Evolutionary conservation across 2,888 invertebrate species (phyloP).

Genomic region (Diarsia rubi): DNA sequence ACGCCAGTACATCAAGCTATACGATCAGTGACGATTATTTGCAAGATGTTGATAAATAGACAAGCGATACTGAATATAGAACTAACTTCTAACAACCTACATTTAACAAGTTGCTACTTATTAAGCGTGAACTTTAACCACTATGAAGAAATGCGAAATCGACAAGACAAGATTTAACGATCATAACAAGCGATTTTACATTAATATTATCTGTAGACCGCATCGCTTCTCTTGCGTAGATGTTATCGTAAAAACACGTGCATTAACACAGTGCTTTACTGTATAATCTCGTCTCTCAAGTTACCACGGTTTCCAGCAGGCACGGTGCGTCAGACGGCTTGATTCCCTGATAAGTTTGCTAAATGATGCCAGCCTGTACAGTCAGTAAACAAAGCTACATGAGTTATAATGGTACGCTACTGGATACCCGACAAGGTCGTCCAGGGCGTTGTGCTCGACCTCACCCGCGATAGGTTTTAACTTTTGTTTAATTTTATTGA

Average conservation of each 20-base stretch:
- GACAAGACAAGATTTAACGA: constrained; percentile 12
- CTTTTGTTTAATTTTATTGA: constrained; percentile 42
- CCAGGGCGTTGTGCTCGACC: constrained; percentile 32
- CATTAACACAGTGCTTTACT: constrained; percentile 41
- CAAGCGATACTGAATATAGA: background rate
- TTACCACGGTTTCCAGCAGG: constrained; percentile 47
- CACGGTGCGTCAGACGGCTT: constrained; percentile 45
- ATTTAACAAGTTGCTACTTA: background rate
- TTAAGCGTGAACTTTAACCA: constrained; percentile 20
- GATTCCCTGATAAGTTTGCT: constrained; percentile 71
- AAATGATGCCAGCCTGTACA: constrained; percentile 66
- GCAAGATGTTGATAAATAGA: background rate
- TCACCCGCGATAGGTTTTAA: constrained; percentile 28
- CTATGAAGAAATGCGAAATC: constrained; percentile 26
- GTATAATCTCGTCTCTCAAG: constrained; percentile 43
- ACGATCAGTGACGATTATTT: background rate
- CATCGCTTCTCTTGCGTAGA: constrained; percentile 35
- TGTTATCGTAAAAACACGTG: constrained; percentile 49
- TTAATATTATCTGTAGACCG: constrained; percentile 33
- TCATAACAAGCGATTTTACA: constrained; percentile 27
- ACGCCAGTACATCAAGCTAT: too few species aligned
- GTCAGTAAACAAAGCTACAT: constrained; percentile 38
- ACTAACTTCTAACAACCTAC: background rate
- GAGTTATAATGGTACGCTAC: constrained; percentile 28
- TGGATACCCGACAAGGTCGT: constrained; percentile 45